Percentiles rank a stretch among this genome's conserved stretches.
phyloP scores from a whole-genome alignment of 2,797 vertebrate species.

The Pelochelys cantorii region DNA sequence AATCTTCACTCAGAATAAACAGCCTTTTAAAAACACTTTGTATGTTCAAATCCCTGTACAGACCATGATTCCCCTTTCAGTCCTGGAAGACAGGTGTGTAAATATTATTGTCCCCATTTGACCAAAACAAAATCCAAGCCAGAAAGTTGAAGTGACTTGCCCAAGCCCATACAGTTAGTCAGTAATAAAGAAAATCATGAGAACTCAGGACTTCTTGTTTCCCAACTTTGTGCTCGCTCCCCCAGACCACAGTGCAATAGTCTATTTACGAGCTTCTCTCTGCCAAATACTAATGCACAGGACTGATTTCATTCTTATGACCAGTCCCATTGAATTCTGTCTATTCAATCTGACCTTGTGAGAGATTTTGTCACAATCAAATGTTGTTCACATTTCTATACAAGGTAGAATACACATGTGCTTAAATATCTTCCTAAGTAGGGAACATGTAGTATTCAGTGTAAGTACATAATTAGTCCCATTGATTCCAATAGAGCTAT shows the following conservation, averaged over 20 bases:
- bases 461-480: not conserved
- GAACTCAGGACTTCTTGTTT: not conserved
- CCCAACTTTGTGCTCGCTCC: not conserved
- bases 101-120: not conserved
- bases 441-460: no score
- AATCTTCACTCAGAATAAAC: not conserved
- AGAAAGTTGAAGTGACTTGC: not conserved
- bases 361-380: not conserved
- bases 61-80: not conserved
- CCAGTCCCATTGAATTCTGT: not conserved
- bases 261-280: not conserved
- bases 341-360: accelerated
- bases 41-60: not conserved
- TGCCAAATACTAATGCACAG: accelerated
- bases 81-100: not conserved
- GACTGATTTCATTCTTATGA: not conserved
- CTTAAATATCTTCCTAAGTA: no score
- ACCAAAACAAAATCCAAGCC: not conserved
- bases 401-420: not conserved
- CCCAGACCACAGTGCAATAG: not conserved
- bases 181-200: not conserved
- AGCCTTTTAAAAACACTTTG: not conserved
- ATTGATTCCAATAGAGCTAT: not conserved
- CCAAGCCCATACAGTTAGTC: not conserved
- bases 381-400: not conserved